A percentile compares a stretch with the other conserved stretches of the same genome.
These are phyloP conservation scores for Kuschelorhynchus macadamiae DNA, from an alignment of 2,888 invertebrate genomes.

Conservation along the genomic window DNA sequence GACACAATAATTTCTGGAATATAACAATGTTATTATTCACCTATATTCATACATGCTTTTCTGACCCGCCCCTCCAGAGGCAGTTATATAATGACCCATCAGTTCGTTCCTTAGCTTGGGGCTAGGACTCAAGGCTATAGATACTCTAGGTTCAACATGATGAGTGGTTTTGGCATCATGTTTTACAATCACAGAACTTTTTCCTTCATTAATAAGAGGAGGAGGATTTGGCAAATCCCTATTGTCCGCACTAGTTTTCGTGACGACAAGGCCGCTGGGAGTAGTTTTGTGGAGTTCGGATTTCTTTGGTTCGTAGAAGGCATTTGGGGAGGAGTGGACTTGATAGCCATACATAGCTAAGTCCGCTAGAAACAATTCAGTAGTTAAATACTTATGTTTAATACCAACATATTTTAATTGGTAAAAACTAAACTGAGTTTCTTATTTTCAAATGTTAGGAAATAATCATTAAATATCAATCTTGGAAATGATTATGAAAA, in stretches of 20 bases:
- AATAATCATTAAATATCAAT: no score
- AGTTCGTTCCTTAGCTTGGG: conserved; percentile 73
- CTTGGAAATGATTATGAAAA: no score
- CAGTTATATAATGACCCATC: conserved; percentile 73
- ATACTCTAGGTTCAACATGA: conserved; percentile 70
- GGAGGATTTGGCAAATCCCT: conserved; percentile 75
- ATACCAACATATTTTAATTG: no score
- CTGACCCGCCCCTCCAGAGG: conserved; percentile 64
- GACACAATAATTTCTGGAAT: no score
- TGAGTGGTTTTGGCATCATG: conserved; percentile 78
- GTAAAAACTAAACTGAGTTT: no score
- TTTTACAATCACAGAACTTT: conserved; percentile 85
- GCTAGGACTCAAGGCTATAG: conserved; percentile 73
- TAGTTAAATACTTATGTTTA: no score
- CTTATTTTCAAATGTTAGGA: no score
- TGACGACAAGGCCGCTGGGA: conserved; percentile 62
- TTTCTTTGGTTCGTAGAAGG: conserved; percentile 73
- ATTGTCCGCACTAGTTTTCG: conserved; percentile 61
- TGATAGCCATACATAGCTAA: conserved; percentile 80
- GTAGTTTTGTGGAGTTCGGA: conserved; percentile 67
- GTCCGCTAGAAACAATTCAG: conserved; percentile 67
- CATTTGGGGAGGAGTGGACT: conserved; percentile 68
- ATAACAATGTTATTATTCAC: conserved; percentile 6
- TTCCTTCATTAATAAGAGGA: conserved; percentile 78
- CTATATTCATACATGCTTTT: conserved; percentile 57